Percentiles rank a stretch among this genome's conserved stretches.
Evolutionary conservation across 2,797 vertebrate species (phyloP).

Genomic region (Hoplostethus atlanticus): DNA sequence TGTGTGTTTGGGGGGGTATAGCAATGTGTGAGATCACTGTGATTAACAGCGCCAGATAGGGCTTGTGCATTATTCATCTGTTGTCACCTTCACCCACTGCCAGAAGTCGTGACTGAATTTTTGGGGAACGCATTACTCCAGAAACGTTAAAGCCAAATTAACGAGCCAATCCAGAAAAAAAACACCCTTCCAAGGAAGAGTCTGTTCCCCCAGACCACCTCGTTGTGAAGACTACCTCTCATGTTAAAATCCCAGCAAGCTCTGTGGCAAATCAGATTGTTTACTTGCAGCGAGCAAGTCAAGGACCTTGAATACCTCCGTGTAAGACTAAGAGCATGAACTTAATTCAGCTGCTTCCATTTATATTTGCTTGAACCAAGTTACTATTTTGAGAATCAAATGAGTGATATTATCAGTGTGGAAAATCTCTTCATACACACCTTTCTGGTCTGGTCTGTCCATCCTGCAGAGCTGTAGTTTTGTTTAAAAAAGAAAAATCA

Average conservation of each 20-base stretch:
- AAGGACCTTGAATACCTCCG: too few relatives aligned
- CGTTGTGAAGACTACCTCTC: constrained; percentile 12
- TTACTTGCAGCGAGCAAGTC: too few relatives aligned
- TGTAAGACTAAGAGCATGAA: not conserved
- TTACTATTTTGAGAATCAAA: constrained; percentile 1
- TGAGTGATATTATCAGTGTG: not conserved
- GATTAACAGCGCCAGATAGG: constrained; percentile 68
- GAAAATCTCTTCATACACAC: too few relatives aligned
- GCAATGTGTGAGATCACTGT: constrained; percentile 48
- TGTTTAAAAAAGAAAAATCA: not conserved
- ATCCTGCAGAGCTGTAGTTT: not conserved
- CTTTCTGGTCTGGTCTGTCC: not conserved
- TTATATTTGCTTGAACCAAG: not conserved
- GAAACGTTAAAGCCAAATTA: constrained; percentile 60
- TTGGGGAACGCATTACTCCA: constrained; percentile 39
- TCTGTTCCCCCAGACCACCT: constrained; percentile 38
- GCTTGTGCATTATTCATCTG: constrained; percentile 80
- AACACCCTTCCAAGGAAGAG: constrained; percentile 20
- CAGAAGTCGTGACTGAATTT: constrained; percentile 65
- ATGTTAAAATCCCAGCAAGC: not conserved
- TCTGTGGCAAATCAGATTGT: not conserved
- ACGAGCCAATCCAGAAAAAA: not conserved
- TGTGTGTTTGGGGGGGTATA: not conserved
- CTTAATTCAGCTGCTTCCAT: not conserved
- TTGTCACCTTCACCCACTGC: constrained; percentile 61